Evolutionary conservation across 92 coral and sea anemone species (phyloP), one percentile per base, ranked within the genome.

Genomic region (Porites lobata): DNA sequence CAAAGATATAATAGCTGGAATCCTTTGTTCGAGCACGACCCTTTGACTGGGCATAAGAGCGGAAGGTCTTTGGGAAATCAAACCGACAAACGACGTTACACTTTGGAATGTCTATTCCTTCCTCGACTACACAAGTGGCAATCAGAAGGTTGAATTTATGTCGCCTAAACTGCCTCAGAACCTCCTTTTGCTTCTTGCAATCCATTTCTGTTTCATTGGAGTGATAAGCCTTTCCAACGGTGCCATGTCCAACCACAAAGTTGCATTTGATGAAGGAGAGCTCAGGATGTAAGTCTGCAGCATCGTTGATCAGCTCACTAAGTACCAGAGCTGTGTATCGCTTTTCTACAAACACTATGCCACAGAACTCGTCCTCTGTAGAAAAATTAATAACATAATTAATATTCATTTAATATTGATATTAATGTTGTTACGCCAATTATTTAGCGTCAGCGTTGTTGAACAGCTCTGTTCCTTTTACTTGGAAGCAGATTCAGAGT

Each of bases 101-200:
- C 71, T 89, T 89, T 18, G 99, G 99, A 78, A 97, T 92, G 61
- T 97, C 99, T 32, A 97, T 86, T 19, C 99, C 99, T 80, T 97
- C 99, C 84, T 97, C 99, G 8, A 97, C 96, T 3, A 97, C 98
- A 85, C 96, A 95, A 54, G 99, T 97, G 56, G 97, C 98, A 21
- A 95, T 85, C 9, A 97, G 94, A 18, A 97, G 87, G 66, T 97
- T 97, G 71, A 95, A 84, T 18, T 88, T 86, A 57, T 90, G 97
- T 3, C 75, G 72, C 79, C 98, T 69, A 76, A 97, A 97, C 65
- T 81, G 51, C 38, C 91, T 43, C 14, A 96, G 85, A 19, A 90
- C 86, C 63, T 91, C 83, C 32, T 95, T 93, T 75, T 97, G 99
- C 67, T 95, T 90, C 14, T 86, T 96, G 75, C 89, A 92, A 62